Evolutionary conservation across 2,113 vertebrate genomes (phyloP).

Genomic region (Pandion haliaetus): DNA sequence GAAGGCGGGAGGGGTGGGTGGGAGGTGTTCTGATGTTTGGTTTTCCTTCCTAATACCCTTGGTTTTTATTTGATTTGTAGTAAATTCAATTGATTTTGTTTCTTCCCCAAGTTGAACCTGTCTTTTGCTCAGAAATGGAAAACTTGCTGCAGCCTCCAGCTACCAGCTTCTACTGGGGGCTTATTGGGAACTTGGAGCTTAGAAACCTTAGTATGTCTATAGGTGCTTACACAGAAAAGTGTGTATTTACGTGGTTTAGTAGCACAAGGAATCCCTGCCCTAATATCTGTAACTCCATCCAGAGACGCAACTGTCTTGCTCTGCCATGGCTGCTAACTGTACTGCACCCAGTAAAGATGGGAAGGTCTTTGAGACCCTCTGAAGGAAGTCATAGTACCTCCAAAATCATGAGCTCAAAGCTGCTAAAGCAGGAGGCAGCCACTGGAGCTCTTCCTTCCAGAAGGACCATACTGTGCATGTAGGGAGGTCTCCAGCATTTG

Average conservation of each 20-base stretch:
- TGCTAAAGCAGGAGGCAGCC: not conserved
- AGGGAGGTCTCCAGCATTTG: not conserved
- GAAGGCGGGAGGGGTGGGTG: no score
- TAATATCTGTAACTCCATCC: not conserved
- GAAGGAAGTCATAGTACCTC: not conserved
- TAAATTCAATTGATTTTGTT: no score
- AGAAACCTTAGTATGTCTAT: not conserved
- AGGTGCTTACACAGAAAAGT: not conserved
- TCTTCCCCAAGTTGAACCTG: no score
- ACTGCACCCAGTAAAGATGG: not conserved
- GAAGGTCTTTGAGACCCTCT: not conserved
- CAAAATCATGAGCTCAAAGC: not conserved
- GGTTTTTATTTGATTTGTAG: no score
- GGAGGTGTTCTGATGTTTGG: no score
- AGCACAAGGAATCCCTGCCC: not conserved
- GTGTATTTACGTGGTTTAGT: not conserved
- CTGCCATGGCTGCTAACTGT: not conserved
- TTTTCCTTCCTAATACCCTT: no score
- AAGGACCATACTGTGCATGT: not conserved
- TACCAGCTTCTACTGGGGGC: not conserved
- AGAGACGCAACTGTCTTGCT: not conserved
- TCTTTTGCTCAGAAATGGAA: not conserved
- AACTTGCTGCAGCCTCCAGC: not conserved
- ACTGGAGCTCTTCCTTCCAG: not conserved
- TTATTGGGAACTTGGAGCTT: not conserved